Conservation (phyloP, 2,797 vertebrate genomes). For the Apodemus agrarius region DNA sequence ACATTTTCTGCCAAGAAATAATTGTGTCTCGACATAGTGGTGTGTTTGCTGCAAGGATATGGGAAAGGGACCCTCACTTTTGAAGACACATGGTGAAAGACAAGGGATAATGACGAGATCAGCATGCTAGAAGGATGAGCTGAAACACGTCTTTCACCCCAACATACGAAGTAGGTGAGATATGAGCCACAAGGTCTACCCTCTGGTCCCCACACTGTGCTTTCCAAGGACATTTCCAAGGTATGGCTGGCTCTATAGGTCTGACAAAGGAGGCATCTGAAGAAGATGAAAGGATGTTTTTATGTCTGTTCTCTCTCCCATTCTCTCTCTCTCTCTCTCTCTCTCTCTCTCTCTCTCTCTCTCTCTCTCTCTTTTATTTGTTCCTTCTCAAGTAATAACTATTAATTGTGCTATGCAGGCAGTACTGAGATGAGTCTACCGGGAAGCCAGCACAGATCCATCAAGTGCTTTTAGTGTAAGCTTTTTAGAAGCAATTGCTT, state of each 20-base stretch:
- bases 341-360: background rate
- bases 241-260: conserved; percentile 78
- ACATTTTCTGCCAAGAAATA: background rate
- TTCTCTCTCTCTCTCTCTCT: background rate
- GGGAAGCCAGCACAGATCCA: conserved; percentile 84
- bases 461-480: conserved; percentile 81
- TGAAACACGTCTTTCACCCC: conserved; percentile 69
- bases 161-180: conserved; percentile 76
- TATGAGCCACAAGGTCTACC: conserved; percentile 76
- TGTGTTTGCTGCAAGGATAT: background rate
- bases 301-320: conserved; percentile 51
- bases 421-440: conserved; percentile 85
- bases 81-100: conserved; percentile 63
- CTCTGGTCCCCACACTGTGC: conserved; percentile 68
- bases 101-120: conserved; percentile 74
- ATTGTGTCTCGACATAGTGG: background rate
- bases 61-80: conserved; percentile 58
- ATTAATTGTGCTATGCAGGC: conserved; percentile 85
- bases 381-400: conserved; percentile 76
- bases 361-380: conserved; percentile 62
- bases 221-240: conserved; percentile 83
- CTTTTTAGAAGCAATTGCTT: conserved; percentile 82
- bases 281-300: conserved; percentile 84
- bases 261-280: conserved; percentile 81
- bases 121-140: conserved; percentile 72